Evolutionary conservation across 2,113 vertebrate species (phyloP), one percentile per base, ranked within the genome.

Genomic region (Paraplagusia blochii): DNA sequence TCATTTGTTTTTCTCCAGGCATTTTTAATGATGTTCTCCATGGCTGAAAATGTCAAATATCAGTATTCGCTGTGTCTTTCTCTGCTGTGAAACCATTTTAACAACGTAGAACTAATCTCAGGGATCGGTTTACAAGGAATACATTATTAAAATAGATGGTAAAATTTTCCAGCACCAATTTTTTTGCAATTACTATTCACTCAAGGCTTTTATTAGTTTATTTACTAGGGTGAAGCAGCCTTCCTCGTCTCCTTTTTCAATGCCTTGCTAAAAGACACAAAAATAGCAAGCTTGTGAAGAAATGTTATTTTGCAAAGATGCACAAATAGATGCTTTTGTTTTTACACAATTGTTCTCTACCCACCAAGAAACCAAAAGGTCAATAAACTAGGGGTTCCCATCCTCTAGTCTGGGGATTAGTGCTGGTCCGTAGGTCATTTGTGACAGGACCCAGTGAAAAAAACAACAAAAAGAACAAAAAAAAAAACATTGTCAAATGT

Each of bases 1-100:
- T 81, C 73, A 53, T 84, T 84, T 76, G 75, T 73, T 58, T 69
- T 34, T 77, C 71, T 80, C 73, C 73, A 69, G 9, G 67, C n/a
- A 29, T 55, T 59, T 72, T 45, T 68, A 74, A 76, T 57, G 54
- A 50, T 66, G 43, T 63, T 44, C 69, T 69, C 42, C 17, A 46
- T 61, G 76, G 38, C 63, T 72, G 70, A 36, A 67, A 74, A 74
- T 29, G 22, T 76, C 72, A 69, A 78, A 82, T 80, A 35, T 76
- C 35, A 44, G 45, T 56, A 82, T 82, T 79, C 64, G 49, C 78
- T 67, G 52, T 73, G 77, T 70, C 80, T 49, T 53, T 29, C 44
- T 22, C 33, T 44, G 39, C 56, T 44, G 18, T 78, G 69, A 71
- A 84, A 62, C 17, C 42, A 1, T 15, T 35, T 67, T 44, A 44